phyloP scores from a whole-genome alignment of 2,113 vertebrate species.

The Eolophus roseicapilla region DNA sequence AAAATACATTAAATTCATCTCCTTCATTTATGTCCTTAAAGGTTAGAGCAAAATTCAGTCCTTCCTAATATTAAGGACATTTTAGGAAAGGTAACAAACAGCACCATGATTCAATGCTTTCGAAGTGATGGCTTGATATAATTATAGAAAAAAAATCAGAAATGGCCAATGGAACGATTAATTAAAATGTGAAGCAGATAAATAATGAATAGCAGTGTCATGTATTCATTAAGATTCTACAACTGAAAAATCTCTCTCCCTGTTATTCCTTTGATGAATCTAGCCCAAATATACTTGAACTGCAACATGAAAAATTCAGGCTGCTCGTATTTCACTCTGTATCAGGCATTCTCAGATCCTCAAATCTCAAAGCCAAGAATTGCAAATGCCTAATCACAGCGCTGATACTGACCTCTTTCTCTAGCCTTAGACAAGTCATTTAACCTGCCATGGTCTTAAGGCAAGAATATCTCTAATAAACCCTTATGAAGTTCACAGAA shows the following conservation, averaged over 20 bases:
- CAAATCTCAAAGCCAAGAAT: background rate
- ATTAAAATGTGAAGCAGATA: slow-evolving; percentile 49
- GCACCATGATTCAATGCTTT: background rate
- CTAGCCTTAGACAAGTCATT: background rate
- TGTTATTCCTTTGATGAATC: slow-evolving; percentile 65
- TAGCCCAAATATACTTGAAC: slow-evolving; percentile 63
- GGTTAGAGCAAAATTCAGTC: background rate
- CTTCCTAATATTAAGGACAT: background rate
- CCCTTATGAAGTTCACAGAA: background rate
- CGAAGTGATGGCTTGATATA: slow-evolving; percentile 12
- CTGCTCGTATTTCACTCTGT: slow-evolving; percentile 42
- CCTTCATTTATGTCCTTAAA: background rate
- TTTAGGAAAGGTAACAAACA: background rate
- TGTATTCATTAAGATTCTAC: slow-evolving; percentile 61
- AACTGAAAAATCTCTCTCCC: slow-evolving; percentile 63
- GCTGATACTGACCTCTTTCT: background rate
- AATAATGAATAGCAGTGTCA: slow-evolving; percentile 41
- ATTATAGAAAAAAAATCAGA: background rate
- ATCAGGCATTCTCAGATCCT: background rate
- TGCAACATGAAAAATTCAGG: slow-evolving; percentile 62
- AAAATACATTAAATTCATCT: background rate
- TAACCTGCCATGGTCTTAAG: background rate
- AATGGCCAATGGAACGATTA: slow-evolving; percentile 33
- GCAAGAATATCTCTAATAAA: background rate
- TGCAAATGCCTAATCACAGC: background rate